Percentiles rank a stretch among this genome's conserved stretches.
Evolutionary conservation across 1,140 invertebrate genomes (phyloP).

Genomic region (Bemisia tabaci): DNA sequence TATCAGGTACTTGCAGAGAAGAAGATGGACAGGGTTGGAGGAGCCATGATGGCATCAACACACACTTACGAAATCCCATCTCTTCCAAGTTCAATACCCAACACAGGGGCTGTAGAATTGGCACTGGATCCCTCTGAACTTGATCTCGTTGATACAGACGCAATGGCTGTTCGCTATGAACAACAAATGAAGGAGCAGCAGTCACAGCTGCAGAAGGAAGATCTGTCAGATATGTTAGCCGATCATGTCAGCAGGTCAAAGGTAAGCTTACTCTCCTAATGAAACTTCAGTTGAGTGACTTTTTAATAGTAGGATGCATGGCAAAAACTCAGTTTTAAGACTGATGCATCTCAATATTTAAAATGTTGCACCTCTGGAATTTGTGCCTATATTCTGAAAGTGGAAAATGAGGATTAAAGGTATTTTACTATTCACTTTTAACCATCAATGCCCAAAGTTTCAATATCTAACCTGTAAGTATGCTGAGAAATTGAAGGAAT

Average conservation of each 20-base stretch:
- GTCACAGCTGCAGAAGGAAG: slow-evolving; percentile 76
- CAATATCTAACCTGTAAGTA: no score
- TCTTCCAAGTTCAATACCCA: slow-evolving; percentile 8
- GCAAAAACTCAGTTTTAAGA: no score
- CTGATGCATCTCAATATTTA: no score
- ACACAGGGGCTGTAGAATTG: slow-evolving; percentile 60
- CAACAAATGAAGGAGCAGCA: slow-evolving; percentile 88
- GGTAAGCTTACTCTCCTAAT: slow-evolving; percentile 35
- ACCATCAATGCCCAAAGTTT: no score
- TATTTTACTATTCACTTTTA: no score
- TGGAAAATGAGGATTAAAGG: no score
- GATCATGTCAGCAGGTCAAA: slow-evolving; percentile 93
- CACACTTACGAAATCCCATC: slow-evolving; percentile 84
- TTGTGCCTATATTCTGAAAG: no score
- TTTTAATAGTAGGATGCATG: no score
- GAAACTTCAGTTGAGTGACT: no score
- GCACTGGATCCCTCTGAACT: slow-evolving; percentile 94
- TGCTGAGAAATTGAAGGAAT: no score
- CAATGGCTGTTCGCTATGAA: slow-evolving; percentile 93
- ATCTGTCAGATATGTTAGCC: slow-evolving; percentile 95
- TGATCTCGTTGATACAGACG: slow-evolving; percentile 80
- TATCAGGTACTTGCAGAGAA: slow-evolving; percentile 93
- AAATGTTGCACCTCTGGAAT: no score
- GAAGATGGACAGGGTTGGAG: slow-evolving; percentile 73
- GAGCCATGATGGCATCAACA: slow-evolving; percentile 96